Evolutionary conservation across 2,797 vertebrate genomes (phyloP).

Genomic region (Crocidura indochinensis): DNA sequence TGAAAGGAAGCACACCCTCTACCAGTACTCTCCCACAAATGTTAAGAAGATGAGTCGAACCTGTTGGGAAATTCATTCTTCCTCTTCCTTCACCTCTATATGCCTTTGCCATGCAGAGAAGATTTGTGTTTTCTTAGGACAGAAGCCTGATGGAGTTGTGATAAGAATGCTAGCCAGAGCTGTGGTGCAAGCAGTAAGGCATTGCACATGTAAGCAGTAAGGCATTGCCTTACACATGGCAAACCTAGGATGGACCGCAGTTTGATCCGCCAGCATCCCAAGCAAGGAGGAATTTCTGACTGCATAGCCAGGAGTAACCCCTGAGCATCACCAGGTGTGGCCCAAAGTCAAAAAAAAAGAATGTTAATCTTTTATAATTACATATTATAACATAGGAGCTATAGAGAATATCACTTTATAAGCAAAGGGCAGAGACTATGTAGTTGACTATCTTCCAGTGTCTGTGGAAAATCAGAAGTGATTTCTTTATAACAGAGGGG

Average conservation of each 20-base stretch:
- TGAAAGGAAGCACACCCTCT: conserved; percentile 23
- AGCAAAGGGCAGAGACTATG: neutral
- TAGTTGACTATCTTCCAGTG: neutral
- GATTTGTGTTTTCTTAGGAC: neutral
- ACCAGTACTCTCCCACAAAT: neutral
- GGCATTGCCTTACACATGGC: no score
- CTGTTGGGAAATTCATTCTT: neutral
- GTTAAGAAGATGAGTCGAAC: neutral
- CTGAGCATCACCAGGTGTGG: no score
- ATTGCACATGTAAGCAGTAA: no score
- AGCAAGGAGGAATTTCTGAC: no score
- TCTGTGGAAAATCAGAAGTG: neutral
- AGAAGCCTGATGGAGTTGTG: neutral
- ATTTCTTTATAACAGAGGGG: conserved; percentile 4
- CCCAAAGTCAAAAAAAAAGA: no score
- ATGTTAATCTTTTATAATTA: no score
- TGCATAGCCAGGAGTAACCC: no score
- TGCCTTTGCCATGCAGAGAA: neutral
- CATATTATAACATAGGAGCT: neutral
- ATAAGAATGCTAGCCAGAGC: neutral
- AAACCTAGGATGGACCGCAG: no score
- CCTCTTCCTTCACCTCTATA: neutral
- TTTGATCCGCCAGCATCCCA: no score
- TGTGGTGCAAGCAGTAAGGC: no score
- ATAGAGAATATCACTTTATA: neutral